phyloP scores from a whole-genome alignment of 2,888 invertebrate genomes.

The Leptogaster cylindrica region DNA sequence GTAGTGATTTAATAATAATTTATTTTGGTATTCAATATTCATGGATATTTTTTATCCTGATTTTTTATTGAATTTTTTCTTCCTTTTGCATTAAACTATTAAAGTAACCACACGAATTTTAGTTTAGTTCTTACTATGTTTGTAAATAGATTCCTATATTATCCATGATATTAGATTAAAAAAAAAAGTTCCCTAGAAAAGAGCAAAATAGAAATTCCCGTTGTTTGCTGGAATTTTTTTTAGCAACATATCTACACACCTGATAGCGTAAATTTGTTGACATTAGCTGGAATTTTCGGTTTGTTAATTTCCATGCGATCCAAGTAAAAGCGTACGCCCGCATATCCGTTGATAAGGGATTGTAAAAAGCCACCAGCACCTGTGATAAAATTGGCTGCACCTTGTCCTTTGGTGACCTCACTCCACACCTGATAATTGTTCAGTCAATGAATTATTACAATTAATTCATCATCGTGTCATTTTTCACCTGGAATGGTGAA shows the following conservation, averaged over 20 bases:
- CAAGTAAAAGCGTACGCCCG: slow-evolving; percentile 64
- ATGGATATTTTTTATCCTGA: too few species aligned
- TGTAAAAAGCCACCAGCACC: slow-evolving; percentile 70
- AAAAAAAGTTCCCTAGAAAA: too few species aligned
- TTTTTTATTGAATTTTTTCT: too few species aligned
- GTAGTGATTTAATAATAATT: too few species aligned
- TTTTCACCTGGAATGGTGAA: slow-evolving; percentile 66
- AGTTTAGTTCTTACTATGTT: too few species aligned
- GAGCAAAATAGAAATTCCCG: too few species aligned
- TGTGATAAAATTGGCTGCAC: slow-evolving; percentile 68
- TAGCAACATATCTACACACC: slow-evolving; percentile 55
- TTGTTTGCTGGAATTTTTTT: neutral
- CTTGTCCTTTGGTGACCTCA: slow-evolving; percentile 64
- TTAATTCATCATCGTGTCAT: neutral
- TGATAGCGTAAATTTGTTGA: slow-evolving; percentile 61
- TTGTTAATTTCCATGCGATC: slow-evolving; percentile 62
- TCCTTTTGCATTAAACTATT: too few species aligned
- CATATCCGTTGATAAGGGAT: slow-evolving; percentile 66
- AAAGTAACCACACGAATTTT: too few species aligned
- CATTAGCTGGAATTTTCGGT: slow-evolving; percentile 62
- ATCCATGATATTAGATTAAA: too few species aligned
- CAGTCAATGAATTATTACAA: neutral
- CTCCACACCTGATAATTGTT: slow-evolving; percentile 64
- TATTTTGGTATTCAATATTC: too few species aligned
- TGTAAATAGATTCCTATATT: too few species aligned